Evolutionary conservation across 2,888 invertebrate genomes (phyloP).

Genomic region (Euspilapteryx auroguttella): DNA sequence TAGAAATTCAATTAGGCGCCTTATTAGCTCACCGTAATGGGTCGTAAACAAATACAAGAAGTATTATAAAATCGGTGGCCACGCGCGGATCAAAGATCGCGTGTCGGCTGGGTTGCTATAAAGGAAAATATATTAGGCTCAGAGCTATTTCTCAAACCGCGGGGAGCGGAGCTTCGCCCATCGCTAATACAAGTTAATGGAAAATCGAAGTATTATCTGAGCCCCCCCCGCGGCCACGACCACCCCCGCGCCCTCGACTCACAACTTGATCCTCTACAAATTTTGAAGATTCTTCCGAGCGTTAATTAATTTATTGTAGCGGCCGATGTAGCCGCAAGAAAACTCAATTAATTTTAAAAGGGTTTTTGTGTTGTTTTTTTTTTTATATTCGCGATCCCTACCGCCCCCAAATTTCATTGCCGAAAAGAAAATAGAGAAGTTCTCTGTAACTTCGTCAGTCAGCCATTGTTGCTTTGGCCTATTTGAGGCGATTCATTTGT

Average conservation of each 20-base stretch:
- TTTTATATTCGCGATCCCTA: too few relatives aligned
- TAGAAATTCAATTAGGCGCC: constrained; percentile 44
- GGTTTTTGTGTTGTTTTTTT: constrained; percentile 60
- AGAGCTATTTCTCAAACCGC: constrained; percentile 30
- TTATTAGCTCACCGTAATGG: constrained; percentile 38
- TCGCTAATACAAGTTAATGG: constrained; percentile 55
- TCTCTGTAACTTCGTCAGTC: constrained; percentile 29
- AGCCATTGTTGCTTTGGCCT: constrained; percentile 30
- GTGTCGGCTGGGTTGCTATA: constrained; percentile 46
- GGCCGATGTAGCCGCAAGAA: constrained; percentile 55
- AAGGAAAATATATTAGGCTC: constrained; percentile 51
- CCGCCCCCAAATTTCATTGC: constrained; percentile 24
- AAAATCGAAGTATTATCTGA: constrained; percentile 57
- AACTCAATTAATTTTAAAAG: constrained; percentile 63
- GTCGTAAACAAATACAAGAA: constrained; percentile 44
- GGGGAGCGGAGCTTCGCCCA: constrained; percentile 39
- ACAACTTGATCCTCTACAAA: constrained; percentile 45
- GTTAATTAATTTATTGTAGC: constrained; percentile 60
- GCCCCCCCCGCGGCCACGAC: constrained; percentile 17
- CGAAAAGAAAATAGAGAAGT: constrained; percentile 35
- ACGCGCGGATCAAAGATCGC: constrained; percentile 57
- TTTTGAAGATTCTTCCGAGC: constrained; percentile 57
- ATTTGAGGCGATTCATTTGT: constrained; percentile 34
- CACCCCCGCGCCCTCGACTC: constrained; percentile 14
- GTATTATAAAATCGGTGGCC: constrained; percentile 19